Base-by-base conservation (phyloP, 2,888 invertebrate species). In the Linyphia triangularis region DNA sequence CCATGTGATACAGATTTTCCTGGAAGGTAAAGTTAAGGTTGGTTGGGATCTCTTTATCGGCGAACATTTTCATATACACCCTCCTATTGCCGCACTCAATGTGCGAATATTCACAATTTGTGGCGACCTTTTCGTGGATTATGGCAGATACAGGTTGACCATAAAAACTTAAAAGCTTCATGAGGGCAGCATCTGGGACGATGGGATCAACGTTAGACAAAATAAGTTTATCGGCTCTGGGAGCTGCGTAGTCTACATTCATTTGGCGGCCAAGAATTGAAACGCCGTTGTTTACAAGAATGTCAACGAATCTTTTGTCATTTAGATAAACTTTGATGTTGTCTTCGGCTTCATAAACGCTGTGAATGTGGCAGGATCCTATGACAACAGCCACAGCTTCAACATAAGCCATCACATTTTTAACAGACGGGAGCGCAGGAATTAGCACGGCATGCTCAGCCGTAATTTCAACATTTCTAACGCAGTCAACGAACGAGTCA, bases 161-260 rank as follows among this genome's bases (percentile, higher is more conserved):
- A 70, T 83, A 88, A 22, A 10, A 61, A 63, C 73, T 61, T 2
- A 88, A 28, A 26, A 77, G 59, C 13, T 51, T 61, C 57, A 63
- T 70, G 1, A 88, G 4, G 2, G 61, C 75, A 19, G 28, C n/a
- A 70, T 88, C 81, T 3, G 77, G 59, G 6, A 88, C 51, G 13
- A 83, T 57, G 24, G 82, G 82, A 61, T 88, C 88, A 26, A 88
- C 77, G 51, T 83, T 83, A n/a, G 75, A 75, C 1, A 88, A 24
- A 5, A 61, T 69, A 9, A 88, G 63, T 83, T 88, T 83, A 22
- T 51, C 63, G 10, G 75, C 88, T 9, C 73, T 67, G 16, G 83
- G 82, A 5, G 77, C 40, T 37, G 77, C 82, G 63, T 83, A 88
- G 51, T 88, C 88, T 26, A 83, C 77, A 30, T 77, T 83, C 22